Conservation (phyloP, 2,113 vertebrate species). For the Eptatretus burgeri region DNA sequence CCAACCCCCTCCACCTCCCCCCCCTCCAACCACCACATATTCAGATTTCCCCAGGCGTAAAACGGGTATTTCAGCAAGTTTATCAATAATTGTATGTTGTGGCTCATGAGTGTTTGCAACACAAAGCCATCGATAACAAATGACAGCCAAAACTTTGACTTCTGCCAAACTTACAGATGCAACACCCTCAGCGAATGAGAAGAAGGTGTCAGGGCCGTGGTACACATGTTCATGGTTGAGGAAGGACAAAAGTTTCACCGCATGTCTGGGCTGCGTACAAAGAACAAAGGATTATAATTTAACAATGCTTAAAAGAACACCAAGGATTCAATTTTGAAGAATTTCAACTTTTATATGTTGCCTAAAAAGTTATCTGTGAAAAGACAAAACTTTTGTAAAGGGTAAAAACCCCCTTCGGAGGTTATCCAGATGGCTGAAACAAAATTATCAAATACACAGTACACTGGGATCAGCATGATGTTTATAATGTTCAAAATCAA, state of each 20-base stretch:
- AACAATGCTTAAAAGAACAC: not conserved
- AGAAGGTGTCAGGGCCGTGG: constrained; percentile 76
- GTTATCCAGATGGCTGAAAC: not conserved
- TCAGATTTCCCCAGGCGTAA: too few species aligned
- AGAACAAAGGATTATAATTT: constrained; percentile 11
- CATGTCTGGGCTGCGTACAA: constrained; percentile 43
- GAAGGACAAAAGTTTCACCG: constrained; percentile 67
- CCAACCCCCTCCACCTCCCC: too few species aligned
- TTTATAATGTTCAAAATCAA: too few species aligned
- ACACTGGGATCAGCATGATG: not conserved
- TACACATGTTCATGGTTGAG: constrained; percentile 79
- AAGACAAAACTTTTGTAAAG: not conserved
- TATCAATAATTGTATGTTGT: too few species aligned
- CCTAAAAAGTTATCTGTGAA: not conserved
- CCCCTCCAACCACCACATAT: too few species aligned
- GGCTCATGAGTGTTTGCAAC: too few species aligned
- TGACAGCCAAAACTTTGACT: too few species aligned
- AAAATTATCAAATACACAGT: not conserved
- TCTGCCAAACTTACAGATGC: constrained; percentile 40
- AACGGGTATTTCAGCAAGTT: too few species aligned
- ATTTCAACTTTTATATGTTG: not conserved
- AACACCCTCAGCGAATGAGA: constrained; percentile 89
- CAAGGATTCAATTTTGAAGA: not conserved
- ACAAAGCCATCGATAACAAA: too few species aligned
- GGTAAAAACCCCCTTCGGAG: not conserved